These are phyloP conservation scores for Ephestia elutella DNA, from an alignment of 1,140 invertebrate genomes.

Conservation along the genomic window DNA sequence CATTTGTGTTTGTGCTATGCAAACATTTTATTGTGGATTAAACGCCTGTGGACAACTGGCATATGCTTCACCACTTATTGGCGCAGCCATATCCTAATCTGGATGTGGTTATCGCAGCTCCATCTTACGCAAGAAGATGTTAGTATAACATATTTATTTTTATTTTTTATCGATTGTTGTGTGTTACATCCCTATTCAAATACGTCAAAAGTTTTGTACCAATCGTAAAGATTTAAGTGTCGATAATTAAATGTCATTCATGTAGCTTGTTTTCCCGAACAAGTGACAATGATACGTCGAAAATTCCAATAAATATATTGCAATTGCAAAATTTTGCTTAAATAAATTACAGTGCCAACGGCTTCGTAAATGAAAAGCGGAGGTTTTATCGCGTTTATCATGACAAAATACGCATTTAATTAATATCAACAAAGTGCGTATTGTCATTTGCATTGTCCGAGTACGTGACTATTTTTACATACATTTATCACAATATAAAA, in stretches of 20 bases:
- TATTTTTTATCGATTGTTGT: slow-evolving; percentile 19
- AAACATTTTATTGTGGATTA: slow-evolving; percentile 41
- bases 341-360: not conserved
- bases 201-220: not conserved
- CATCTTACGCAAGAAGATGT: slow-evolving; percentile 44
- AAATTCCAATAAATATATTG: slow-evolving; percentile 1
- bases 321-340: not conserved
- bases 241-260: too few relatives aligned
- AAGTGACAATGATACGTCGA: not conserved
- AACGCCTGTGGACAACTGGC: slow-evolving; percentile 42
- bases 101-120: slow-evolving; percentile 54
- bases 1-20: slow-evolving; percentile 44
- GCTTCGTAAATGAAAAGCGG: not conserved
- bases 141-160: slow-evolving; percentile 23
- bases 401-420: slow-evolving; percentile 3
- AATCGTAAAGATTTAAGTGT: not conserved
- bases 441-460: not conserved
- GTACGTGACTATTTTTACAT: not conserved
- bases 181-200: slow-evolving; percentile 1
- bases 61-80: slow-evolving; percentile 36
- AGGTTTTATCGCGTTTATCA: not conserved
- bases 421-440: not conserved
- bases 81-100: slow-evolving; percentile 47
- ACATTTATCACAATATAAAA: too few relatives aligned
- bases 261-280: too few relatives aligned